Conservation (phyloP, 2,113 vertebrate species). For the Trochalopteron elliotii region DNA sequence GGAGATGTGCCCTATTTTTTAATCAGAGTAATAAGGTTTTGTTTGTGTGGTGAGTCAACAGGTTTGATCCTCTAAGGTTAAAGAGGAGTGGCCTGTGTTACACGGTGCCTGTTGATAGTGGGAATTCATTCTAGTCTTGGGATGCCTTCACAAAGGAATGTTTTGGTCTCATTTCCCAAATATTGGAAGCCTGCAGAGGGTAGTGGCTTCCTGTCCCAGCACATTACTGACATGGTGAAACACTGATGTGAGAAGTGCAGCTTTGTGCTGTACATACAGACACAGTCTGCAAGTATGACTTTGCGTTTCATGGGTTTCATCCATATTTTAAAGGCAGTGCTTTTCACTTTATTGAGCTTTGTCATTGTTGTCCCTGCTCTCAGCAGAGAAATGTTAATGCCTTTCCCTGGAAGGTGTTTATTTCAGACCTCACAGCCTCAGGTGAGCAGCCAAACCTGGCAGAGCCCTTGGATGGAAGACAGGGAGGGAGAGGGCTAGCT, state of each 20-base stretch:
- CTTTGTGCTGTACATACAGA: background rate
- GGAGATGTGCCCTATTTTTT: background rate
- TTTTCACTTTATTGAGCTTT: background rate
- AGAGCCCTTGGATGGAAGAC: background rate
- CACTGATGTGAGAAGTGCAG: background rate
- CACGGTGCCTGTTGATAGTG: background rate
- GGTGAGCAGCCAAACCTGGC: background rate
- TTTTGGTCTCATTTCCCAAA: background rate
- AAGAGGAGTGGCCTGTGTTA: background rate
- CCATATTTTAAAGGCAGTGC: rapidly evolving
- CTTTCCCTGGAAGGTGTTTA: background rate
- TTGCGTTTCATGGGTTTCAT: background rate
- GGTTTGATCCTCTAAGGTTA: background rate
- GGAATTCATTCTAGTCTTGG: background rate
- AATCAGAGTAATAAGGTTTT: background rate
- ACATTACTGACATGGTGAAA: background rate
- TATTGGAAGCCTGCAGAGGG: background rate
- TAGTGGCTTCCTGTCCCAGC: background rate
- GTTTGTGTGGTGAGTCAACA: background rate
- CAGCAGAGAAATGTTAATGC: background rate
- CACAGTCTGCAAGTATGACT: background rate
- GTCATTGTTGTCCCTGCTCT: background rate
- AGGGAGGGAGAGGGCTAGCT: background rate
- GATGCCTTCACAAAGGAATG: background rate
- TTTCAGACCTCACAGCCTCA: background rate